Base-by-base conservation (phyloP, 2,113 vertebrate species). In the Corvus moneduloides region DNA sequence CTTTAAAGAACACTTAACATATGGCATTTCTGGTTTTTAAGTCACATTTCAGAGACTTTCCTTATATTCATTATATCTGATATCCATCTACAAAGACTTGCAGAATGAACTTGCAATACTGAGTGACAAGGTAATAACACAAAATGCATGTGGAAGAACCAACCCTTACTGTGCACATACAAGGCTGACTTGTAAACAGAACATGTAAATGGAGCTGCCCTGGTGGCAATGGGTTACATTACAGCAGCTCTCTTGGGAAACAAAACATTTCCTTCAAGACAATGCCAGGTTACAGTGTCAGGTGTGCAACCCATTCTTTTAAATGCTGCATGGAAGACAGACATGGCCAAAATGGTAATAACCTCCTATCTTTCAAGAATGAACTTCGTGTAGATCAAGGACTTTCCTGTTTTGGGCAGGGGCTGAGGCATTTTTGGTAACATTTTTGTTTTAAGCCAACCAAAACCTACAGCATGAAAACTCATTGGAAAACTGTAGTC, bases 1-100 rank as follows among this genome's bases (percentile, higher is more conserved):
- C 81, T 91, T 85, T 71, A 72, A 84, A 92, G 69, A 94, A 95
- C 67, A 80, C 82, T 93, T 87, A 80, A 84, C 28, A 85, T 59
- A 82, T 5, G 19, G 41, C 43, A 90, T 55, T 83, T 93, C 16
- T 14, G 6, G 2, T 55, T 61, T 86, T 64, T 49, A 84, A 76
- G 30, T 76, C 54, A n/a, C 35, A 24, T 68, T 81, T 91, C 58
- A 58, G 22, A 69, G 54, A 69, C n/a, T 39, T 62, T 46, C 73
- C 54, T 75, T 46, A 7, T 12, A 61, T 56, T 69, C 2, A 1
- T 51, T 74, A 0, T 17, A 91, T 30, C 41, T 16, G 4, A 56
- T 54, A 44, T 14, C 32, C 5, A 1, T 6, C 67, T 51, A 52
- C 0, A 0, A 88, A 69, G 46, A 90, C n/a, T 19, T 35, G 69